Conservation (phyloP, 2,113 vertebrate species). For the Boleophthalmus pectinirostris region DNA sequence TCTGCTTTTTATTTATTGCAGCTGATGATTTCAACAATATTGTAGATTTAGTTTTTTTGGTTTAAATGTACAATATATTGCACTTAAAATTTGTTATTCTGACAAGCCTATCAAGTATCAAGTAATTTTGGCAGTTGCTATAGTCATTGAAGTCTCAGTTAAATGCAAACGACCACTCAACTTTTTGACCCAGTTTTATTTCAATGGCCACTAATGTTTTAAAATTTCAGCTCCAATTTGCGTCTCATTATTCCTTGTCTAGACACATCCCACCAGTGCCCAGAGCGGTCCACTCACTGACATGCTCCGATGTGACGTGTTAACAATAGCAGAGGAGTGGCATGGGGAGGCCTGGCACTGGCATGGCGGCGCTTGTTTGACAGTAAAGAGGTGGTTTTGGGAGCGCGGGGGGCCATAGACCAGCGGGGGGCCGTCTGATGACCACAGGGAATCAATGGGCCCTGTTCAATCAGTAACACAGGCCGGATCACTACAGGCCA, state of each 20-base stretch:
- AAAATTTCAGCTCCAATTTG: too few relatives aligned
- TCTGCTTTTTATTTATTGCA: too few relatives aligned
- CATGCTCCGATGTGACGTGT: constrained; percentile 34
- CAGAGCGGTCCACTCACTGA: constrained; percentile 14
- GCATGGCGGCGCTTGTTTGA: constrained; percentile 10
- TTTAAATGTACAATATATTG: too few relatives aligned
- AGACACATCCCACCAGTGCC: constrained; percentile 3
- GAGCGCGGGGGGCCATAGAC: constrained; percentile 32
- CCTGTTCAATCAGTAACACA: constrained; percentile 40
- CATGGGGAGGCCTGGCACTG: constrained; percentile 24
- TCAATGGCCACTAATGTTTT: background rate
- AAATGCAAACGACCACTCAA: background rate
- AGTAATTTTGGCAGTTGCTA: too few relatives aligned
- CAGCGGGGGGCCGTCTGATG: constrained; percentile 56
- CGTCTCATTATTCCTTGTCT: constrained; percentile 11
- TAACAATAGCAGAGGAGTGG: constrained; percentile 39
- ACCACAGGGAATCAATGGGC: constrained; percentile 42
- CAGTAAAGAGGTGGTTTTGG: constrained; percentile 27
- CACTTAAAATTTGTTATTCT: too few relatives aligned
- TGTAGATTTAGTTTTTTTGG: too few relatives aligned
- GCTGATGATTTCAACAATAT: too few relatives aligned
- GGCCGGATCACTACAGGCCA: constrained; percentile 28
- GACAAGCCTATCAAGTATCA: too few relatives aligned
- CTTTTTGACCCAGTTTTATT: background rate
- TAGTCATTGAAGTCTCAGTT: background rate